These are phyloP conservation scores for Papilio dardanus DNA, from an alignment of 1,140 invertebrate species.

Conservation along the genomic window DNA sequence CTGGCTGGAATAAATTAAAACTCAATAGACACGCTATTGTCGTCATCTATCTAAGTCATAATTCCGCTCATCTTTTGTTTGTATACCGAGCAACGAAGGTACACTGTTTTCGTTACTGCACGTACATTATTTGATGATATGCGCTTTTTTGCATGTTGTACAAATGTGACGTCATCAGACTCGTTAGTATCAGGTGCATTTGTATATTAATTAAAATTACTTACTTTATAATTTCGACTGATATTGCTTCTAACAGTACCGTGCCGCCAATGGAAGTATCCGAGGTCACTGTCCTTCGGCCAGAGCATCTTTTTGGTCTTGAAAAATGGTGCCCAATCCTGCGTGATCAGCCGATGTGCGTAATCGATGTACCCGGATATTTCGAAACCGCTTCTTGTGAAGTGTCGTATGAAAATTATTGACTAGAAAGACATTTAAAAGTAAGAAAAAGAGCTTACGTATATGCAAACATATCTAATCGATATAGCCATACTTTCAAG, in stretches of 20 bases:
- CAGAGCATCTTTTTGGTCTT: slow-evolving; percentile 83
- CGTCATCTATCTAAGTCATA: neutral
- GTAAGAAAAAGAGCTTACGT: too few species aligned
- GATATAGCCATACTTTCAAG: neutral
- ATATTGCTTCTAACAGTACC: slow-evolving; percentile 85
- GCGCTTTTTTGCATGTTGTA: neutral
- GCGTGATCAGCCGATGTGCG: slow-evolving; percentile 85
- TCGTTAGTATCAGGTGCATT: neutral
- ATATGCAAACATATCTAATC: neutral
- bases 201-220: neutral
- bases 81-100: neutral
- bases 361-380: slow-evolving; percentile 92
- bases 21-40: slow-evolving; percentile 25
- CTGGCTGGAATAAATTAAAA: slow-evolving; percentile 71
- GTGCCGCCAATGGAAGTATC: slow-evolving; percentile 89
- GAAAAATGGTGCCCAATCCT: slow-evolving; percentile 90
- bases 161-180: neutral
- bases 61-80: slow-evolving; percentile 29
- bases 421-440: slow-evolving; percentile 77
- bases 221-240: slow-evolving; percentile 85
- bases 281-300: slow-evolving; percentile 86
- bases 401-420: slow-evolving; percentile 88
- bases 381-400: slow-evolving; percentile 85
- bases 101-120: neutral
- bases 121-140: neutral